Evolutionary conservation across 1,140 invertebrate genomes (phyloP), one percentile per base, ranked within the genome.

Genomic region (Brachionus angularis): DNA sequence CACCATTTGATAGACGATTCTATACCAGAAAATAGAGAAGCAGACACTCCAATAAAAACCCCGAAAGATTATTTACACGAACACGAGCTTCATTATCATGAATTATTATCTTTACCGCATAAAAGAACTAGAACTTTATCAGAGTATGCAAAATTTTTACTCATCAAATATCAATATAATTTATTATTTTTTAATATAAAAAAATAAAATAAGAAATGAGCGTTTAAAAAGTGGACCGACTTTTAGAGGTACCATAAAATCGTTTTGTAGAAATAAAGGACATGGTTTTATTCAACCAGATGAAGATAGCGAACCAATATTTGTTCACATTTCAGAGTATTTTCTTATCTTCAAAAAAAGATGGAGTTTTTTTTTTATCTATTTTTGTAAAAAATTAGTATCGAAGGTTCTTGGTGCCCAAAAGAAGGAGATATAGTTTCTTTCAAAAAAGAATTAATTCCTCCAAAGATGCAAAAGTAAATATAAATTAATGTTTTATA

Each of bases 291-390:
- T 71, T 12, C 23, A 36, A 39, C 69, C 69, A 7, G 44, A 71
- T 27, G 47, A 71, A 31, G 44, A 46, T 31, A 1, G 31, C 23
- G 31, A 53, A 16, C 47, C 31, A 42, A 16, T 71, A 39, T 71
- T 71, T 71, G 21, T 52, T 36, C 69, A 71, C 27, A 52, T 71
- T 53, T 71, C 69, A 23, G 69, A 71, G 69, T 71, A 71, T 36
- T 18, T 25, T 5, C 1, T n/a, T 16, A 2, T 4, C n/a, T 14
- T 46, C 5, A 8, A 27, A 4, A 27, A 27, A 25, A 55, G 25
- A n/a, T 7, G 8, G n/a, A 23, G n/a, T 12, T 58, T 39, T 29
- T n/a, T 14, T 14, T n/a, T 42, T 14, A n/a, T 39, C 12, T 36
- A 14, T 61, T 44, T 18, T 39, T 44, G 14, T 50, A 36, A 31